A percentile compares a stretch with the other conserved stretches of the same genome.
Conservation (phyloP, 2,113 vertebrate species). For the Serilophus lunatus region DNA sequence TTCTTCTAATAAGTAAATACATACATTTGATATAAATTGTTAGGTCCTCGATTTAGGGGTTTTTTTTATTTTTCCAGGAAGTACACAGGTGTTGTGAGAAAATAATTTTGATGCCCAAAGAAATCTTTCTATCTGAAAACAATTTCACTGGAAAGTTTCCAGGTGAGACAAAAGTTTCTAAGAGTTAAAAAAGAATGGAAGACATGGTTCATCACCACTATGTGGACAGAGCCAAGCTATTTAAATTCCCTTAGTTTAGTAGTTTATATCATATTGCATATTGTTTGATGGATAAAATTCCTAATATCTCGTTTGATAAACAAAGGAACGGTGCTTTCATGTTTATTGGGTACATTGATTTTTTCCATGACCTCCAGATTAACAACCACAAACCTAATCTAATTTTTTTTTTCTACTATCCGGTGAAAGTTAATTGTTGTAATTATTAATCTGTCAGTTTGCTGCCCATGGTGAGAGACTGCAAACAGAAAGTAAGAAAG, state of each 20-base stretch:
- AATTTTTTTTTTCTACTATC: not conserved
- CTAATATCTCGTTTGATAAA: not conserved
- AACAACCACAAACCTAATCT: not conserved
- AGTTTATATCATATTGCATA: not conserved
- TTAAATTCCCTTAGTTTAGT: not conserved
- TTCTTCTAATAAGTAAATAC: not conserved
- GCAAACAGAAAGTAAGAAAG: not conserved
- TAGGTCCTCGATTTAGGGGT: not conserved
- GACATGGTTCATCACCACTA: not conserved
- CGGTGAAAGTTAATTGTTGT: not conserved
- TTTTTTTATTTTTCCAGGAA: not conserved
- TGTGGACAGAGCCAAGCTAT: not conserved
- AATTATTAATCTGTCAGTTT: not conserved
- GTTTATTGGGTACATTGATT: not conserved
- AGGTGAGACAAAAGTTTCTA: not conserved
- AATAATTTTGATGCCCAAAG: not conserved
- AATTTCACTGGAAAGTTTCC: not conserved
- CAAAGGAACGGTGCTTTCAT: not conserved
- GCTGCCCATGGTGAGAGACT: not conserved
- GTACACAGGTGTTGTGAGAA: not conserved
- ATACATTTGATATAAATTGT: not conserved
- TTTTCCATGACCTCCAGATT: not conserved
- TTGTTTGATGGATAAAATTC: not conserved
- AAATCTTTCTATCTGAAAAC: not conserved
- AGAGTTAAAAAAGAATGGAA: not conserved